These are phyloP conservation scores for Ridgeia piscesae DNA, from an alignment of 1,140 invertebrate species.

Conservation along the genomic window DNA sequence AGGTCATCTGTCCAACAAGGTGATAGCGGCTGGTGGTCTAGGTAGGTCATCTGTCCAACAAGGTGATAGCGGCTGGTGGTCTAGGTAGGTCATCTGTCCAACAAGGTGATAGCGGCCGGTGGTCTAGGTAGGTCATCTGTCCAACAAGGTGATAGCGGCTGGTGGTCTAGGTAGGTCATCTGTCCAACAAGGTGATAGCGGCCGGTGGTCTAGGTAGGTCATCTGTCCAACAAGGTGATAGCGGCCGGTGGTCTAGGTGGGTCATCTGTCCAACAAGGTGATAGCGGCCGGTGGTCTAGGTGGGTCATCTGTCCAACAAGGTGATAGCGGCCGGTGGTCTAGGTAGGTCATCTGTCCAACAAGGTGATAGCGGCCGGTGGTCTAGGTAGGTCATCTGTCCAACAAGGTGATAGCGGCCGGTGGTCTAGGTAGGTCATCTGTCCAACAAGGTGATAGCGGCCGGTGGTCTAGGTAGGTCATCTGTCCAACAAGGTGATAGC, in stretches of 20 bases:
- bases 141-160: conserved; percentile 48
- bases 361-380: conserved; percentile 53
- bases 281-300: conserved; percentile 48
- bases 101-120: conserved; percentile 50
- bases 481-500: conserved; percentile 45
- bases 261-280: conserved; percentile 42
- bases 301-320: conserved; percentile 36
- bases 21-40: conserved; percentile 51
- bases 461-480: conserved; percentile 41
- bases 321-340: conserved; percentile 51
- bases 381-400: neutral
- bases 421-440: conserved; percentile 34
- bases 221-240: conserved; percentile 43
- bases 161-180: conserved; percentile 41
- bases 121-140: conserved; percentile 35
- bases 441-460: conserved; percentile 48
- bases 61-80: conserved; percentile 52
- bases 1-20: conserved; percentile 36
- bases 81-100: conserved; percentile 20
- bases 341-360: conserved; percentile 22
- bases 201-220: conserved; percentile 44
- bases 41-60: conserved; percentile 31
- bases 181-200: conserved; percentile 46
- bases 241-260: conserved; percentile 46
- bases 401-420: conserved; percentile 51